Base-by-base conservation (phyloP, 2,888 invertebrate genomes). In the Acleris cristana region DNA sequence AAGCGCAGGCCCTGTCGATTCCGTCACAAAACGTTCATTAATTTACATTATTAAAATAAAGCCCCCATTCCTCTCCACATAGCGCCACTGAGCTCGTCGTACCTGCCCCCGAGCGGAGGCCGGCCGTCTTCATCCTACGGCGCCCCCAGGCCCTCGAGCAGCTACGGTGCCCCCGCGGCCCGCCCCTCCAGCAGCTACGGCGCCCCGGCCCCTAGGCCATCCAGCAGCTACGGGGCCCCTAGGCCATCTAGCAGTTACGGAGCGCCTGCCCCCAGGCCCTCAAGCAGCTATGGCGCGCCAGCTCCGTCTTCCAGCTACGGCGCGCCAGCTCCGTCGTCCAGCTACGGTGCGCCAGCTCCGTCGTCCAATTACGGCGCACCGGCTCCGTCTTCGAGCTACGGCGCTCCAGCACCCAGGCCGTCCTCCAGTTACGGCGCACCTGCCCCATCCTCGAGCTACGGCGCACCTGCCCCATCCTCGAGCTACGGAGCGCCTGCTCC, bases 81-180 rank as follows among this genome's bases (percentile, higher is more conserved):
- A 94, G 94, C 94, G 45, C 94, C 94, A 49, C 73, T 94, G 74
- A 90, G 92, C 64, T 92, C 93, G n/a, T 94, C 92, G 59, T 95
- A 94, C 79, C 87, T 94, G 64, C 94, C 95, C 51, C 95, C 95
- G 21, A 82, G 93, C 48, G 89, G 92, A 2, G 91, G 93, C 72
- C 74, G 77, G 23, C 84, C 86, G 12, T 89, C 89, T 5, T 90
- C 91, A 0, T 80, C 81, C 64, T 93, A 92, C 71, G 91, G 89
- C 16, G 87, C 89, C 5, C 91, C 92, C 61, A 66, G 71, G 40
- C 75, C 77, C 0, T 76, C 77, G 1, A 71, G 73, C 7, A 77
- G 76, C 71, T 79, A 79, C 59, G 79, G 79, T 0, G 73, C 92
- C 26, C 87, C 92, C 49, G 86, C 92, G 19, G 87, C 92, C 10